Evolutionary conservation across 2,888 invertebrate genomes (phyloP).

Genomic region (Eupelmus urozonus): DNA sequence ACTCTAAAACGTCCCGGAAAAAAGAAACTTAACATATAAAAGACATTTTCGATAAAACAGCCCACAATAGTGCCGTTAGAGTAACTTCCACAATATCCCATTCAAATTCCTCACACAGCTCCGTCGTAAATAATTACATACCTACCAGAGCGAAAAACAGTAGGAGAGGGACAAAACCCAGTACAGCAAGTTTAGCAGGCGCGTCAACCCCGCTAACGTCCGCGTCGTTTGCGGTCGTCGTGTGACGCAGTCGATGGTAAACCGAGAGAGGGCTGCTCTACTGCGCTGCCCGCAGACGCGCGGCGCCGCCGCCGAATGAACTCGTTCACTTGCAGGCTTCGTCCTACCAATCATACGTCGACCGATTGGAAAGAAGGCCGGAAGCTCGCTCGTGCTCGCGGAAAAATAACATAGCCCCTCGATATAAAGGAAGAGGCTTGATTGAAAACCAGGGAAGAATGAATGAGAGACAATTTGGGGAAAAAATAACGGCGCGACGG

Average conservation of each 20-base stretch:
- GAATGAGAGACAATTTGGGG: constrained; percentile 1
- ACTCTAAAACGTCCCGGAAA: too few relatives aligned
- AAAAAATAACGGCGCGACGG: background rate
- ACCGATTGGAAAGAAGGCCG: constrained; percentile 10
- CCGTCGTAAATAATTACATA: too few relatives aligned
- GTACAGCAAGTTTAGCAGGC: too few relatives aligned
- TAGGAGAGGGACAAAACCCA: too few relatives aligned
- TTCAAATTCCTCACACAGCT: too few relatives aligned
- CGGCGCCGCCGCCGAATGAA: background rate
- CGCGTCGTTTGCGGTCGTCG: background rate
- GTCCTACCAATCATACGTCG: constrained; percentile 5
- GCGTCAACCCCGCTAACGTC: background rate
- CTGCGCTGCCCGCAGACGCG: background rate
- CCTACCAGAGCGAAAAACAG: too few relatives aligned
- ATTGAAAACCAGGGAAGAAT: constrained; percentile 8
- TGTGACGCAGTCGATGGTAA: background rate
- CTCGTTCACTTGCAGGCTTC: constrained; percentile 33
- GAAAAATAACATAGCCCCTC: too few relatives aligned
- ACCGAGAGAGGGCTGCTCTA: too few relatives aligned
- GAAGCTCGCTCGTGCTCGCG: background rate
- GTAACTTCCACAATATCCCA: too few relatives aligned
- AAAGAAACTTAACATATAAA: too few relatives aligned
- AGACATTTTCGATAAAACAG: too few relatives aligned
- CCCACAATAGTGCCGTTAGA: too few relatives aligned
- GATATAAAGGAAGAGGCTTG: background rate